Base-by-base conservation (phyloP, 2,113 vertebrate genomes). In the Speoplatyrhinus poulsoni region DNA sequence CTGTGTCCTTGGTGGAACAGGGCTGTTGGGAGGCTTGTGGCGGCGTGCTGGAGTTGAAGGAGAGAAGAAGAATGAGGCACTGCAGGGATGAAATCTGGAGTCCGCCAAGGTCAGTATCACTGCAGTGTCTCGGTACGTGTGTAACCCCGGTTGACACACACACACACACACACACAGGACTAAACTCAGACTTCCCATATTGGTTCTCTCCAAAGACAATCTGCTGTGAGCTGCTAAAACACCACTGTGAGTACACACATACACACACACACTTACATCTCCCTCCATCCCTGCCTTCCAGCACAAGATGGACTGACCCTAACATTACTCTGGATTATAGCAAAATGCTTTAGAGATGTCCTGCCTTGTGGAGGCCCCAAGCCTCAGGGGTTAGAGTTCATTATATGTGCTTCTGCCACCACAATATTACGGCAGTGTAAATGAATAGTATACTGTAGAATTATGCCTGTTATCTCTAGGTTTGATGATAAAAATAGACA, bases 61-160 rank as follows among this genome's bases (percentile, higher is more conserved):
- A 54, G 63, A 46, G 62, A 60, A 73, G 58, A 62, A 76, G 63
- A 73, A 70, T 69, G 67, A 84, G 71, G 81, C 70, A 65, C 74
- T 68, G 6, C 49, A 61, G 73, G 71, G 73, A 82, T 75, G 76
- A 70, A 87, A 77, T 83, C 74, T 67, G 15, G 66, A 49, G 72
- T 72, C 54, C 81, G 79, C 82, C 81, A 82, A 89, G 86, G 87
- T 88, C 87, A 88, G 85, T 80, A 86, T 76, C 80, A 82, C 73
- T 41, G 36, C 36, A 41, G 36, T 41, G 36, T 64, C 82, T 78
- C 66, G 36, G 67, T 67, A 72, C 77, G 78, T 85, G 84, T 82
- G 76, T 75, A 83, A 80, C 5, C 6, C 72, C 56, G 46, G 76
- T 80, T 72, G 68, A 70, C 48, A 60, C 60, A 70, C 71, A 69